These are phyloP conservation scores for Neomorphus geoffroyi DNA, from an alignment of 2,797 vertebrate species.

Conservation along the genomic window DNA sequence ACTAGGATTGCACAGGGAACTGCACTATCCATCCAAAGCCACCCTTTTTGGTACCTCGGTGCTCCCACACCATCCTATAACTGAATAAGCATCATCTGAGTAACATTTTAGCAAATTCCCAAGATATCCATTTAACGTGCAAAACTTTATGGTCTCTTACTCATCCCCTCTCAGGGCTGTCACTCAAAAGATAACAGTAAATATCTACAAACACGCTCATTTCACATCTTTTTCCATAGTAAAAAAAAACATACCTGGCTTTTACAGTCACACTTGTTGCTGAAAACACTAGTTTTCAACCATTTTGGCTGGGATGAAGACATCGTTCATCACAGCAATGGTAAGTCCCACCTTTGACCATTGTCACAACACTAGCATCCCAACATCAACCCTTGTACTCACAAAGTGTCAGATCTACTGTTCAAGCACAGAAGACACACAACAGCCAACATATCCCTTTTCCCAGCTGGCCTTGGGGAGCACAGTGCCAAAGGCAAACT, in stretches of 20 bases:
- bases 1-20: not conserved
- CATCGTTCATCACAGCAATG: not conserved
- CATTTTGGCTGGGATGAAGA: not conserved
- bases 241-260: not conserved
- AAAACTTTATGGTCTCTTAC: not conserved
- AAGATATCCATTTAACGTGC: accelerated
- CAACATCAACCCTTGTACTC: not conserved
- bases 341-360: not conserved
- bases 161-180: not conserved
- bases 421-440: accelerated
- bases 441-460: not conserved
- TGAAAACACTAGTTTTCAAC: not conserved
- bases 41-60: not conserved
- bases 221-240: not conserved
- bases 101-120: not conserved
- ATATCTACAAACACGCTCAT: not conserved
- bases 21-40: not conserved
- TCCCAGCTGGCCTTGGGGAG: accelerated
- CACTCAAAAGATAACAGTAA: not conserved
- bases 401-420: not conserved
- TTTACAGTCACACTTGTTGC: not conserved
- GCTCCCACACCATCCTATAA: not conserved
- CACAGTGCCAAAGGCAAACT: not conserved
- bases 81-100: not conserved
- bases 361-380: not conserved